A percentile compares a stretch with the other conserved stretches of the same genome.
Evolutionary conservation across 2,797 vertebrate genomes (phyloP).

Genomic region (Thalassophryne amazonica): DNA sequence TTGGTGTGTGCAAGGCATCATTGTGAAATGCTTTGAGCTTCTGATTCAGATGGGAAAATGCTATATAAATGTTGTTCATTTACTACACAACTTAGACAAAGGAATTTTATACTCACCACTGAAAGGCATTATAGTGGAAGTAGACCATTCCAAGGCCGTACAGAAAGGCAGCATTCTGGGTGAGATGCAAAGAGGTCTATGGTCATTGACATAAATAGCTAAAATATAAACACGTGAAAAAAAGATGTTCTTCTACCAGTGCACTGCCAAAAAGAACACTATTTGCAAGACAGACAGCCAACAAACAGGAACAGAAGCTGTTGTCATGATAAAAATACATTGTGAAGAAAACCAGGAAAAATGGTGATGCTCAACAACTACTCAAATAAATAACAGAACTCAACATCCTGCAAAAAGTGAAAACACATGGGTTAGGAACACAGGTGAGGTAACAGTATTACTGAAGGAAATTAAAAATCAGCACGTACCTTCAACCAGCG

Average conservation of each 20-base stretch:
- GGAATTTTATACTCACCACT: constrained; percentile 86
- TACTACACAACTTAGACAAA: not conserved
- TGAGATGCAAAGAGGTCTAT: constrained; percentile 6
- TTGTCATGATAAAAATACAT: not conserved
- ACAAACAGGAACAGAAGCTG: not conserved
- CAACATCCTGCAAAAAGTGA: too few relatives aligned
- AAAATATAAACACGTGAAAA: not conserved
- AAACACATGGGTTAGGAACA: too few relatives aligned
- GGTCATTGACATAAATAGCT: not conserved
- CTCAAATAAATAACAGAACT: too few relatives aligned
- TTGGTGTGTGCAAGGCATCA: too few relatives aligned
- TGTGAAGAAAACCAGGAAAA: too few relatives aligned
- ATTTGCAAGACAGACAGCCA: not conserved
- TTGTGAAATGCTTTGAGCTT: too few relatives aligned
- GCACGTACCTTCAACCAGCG: too few relatives aligned
- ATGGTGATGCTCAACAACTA: too few relatives aligned
- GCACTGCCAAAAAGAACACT: not conserved
- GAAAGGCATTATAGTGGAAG: constrained; percentile 99
- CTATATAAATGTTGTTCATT: too few relatives aligned
- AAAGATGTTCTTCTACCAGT: not conserved
- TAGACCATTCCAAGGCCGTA: constrained; percentile 99
- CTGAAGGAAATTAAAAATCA: too few relatives aligned
- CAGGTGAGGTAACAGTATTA: too few relatives aligned
- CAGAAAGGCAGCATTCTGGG: constrained; percentile 99
- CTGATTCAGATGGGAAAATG: too few relatives aligned